These are phyloP conservation scores for Chiridota heheva DNA, from an alignment of 35 echinoderm and acorn worm species.

Conservation along the genomic window DNA sequence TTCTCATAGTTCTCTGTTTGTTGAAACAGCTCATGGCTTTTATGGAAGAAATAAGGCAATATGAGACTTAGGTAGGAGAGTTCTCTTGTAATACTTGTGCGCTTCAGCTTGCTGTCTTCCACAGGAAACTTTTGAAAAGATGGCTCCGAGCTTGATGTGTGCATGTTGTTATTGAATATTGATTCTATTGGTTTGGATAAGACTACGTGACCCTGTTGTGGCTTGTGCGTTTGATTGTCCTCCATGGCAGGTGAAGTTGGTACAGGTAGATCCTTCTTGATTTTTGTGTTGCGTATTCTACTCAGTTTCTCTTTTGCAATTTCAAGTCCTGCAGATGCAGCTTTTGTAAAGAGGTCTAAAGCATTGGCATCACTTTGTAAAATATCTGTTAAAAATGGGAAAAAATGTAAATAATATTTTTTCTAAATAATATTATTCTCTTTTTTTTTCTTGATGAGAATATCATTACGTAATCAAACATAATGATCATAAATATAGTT, in stretches of 20 bases:
- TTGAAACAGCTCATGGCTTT: too few species aligned
- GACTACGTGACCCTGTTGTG: background rate
- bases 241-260: too few species aligned
- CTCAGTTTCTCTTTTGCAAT: background rate
- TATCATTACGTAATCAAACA: too few species aligned
- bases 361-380: too few species aligned
- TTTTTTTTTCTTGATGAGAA: too few species aligned
- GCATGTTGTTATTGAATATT: background rate
- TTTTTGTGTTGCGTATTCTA: background rate
- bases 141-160: slow-evolving; percentile 11
- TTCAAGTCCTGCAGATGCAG: background rate
- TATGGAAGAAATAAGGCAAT: background rate
- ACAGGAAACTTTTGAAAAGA: background rate
- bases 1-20: too few species aligned
- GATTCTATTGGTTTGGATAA: background rate
- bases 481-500: too few species aligned
- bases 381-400: too few species aligned
- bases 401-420: too few species aligned
- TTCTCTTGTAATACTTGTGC: background rate
- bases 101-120: background rate
- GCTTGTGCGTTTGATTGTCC: background rate
- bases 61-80: slow-evolving; percentile 30
- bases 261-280: background rate
- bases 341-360: too few species aligned
- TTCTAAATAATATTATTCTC: too few species aligned